A percentile compares a stretch with the other conserved stretches of the same genome.
phyloP scores from a whole-genome alignment of 2,797 vertebrate species.

The Falco peregrinus region DNA sequence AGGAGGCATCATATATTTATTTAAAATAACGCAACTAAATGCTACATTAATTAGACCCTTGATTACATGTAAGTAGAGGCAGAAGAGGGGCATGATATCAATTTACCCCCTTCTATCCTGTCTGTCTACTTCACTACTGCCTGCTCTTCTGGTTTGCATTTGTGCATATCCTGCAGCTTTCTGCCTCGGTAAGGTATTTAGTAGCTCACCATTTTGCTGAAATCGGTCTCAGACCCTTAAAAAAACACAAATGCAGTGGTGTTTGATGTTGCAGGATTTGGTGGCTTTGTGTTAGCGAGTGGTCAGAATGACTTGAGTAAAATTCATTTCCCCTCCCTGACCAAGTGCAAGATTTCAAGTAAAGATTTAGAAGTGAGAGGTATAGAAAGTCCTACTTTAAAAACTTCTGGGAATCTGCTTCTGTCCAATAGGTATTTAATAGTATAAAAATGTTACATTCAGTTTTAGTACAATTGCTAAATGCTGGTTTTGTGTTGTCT shows the following conservation, averaged over 20 bases:
- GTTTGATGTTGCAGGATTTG: constrained; percentile 14
- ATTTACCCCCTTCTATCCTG: neutral
- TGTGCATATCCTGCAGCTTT: neutral
- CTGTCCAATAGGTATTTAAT: neutral
- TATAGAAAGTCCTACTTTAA: neutral
- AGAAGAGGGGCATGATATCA: neutral
- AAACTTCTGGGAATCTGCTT: neutral
- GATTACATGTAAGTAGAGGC: neutral
- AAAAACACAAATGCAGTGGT: neutral
- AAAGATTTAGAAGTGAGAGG: constrained; percentile 15
- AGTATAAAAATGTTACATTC: neutral
- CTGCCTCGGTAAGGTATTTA: neutral
- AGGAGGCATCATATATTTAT: neutral
- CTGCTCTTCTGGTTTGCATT: neutral
- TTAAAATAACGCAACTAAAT: neutral
- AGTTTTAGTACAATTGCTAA: neutral
- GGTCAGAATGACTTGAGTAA: neutral
- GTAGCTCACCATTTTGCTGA: neutral
- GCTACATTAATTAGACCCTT: neutral
- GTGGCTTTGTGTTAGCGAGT: neutral
- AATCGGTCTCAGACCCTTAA: neutral
- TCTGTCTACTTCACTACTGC: neutral
- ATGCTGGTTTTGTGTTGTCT: neutral
- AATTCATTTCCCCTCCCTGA: neutral
- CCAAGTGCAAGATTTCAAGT: constrained; percentile 13